Conservation (phyloP, 2,113 vertebrate species). For the Podarcis cretensis region DNA sequence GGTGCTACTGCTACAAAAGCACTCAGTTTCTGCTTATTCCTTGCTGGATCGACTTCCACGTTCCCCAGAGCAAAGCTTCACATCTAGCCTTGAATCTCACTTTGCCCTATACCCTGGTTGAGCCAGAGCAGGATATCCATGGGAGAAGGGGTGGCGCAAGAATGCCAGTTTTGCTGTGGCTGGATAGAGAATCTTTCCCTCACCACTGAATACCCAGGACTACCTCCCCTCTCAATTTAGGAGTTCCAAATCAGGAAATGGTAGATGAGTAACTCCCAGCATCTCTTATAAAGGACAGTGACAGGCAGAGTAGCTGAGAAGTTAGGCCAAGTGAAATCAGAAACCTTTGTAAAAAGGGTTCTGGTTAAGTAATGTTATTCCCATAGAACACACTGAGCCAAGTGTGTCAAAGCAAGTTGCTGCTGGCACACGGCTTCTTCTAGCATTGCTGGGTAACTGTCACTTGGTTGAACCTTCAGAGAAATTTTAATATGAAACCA, state of each 20-base stretch:
- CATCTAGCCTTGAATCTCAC: no score
- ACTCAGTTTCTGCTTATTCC: no score
- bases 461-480: background rate
- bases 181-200: background rate
- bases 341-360: background rate
- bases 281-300: conserved; percentile 41
- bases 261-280: background rate
- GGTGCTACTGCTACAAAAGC: no score
- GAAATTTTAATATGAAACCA: background rate
- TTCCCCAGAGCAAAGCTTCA: no score
- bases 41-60: no score
- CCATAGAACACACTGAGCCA: background rate
- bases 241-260: background rate
- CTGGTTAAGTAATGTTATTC: fast-evolving
- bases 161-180: background rate
- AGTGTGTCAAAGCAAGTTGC: conserved; percentile 26
- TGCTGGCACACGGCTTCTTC: background rate
- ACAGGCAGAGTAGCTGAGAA: conserved; percentile 19
- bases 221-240: background rate
- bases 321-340: conserved; percentile 40
- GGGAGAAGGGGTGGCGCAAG: background rate
- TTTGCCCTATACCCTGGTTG: no score
- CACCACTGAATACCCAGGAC: background rate
- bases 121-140: no score
- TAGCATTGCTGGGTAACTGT: fast-evolving